phyloP scores from a whole-genome alignment of 1,140 invertebrate species.

The Drosophila mojavensis region DNA sequence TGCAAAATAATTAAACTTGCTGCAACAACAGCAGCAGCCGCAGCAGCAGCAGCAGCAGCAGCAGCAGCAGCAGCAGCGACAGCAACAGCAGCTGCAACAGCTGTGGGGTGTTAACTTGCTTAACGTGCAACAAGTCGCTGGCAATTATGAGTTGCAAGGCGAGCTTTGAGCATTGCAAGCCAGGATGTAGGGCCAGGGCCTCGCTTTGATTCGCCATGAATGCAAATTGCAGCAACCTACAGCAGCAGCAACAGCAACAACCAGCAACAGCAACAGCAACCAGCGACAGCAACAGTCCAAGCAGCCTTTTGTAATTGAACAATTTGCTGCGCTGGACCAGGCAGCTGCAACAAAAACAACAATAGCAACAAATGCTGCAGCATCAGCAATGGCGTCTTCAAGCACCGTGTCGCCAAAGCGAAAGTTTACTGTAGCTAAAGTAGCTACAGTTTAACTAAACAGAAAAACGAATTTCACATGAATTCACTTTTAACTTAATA shows the following conservation, averaged over 20 bases:
- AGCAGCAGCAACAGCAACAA: constrained; percentile 17
- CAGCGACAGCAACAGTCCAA: constrained; percentile 18
- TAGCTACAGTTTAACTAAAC: too few relatives aligned
- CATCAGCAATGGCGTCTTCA: constrained; percentile 58
- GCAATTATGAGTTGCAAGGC: constrained; percentile 66
- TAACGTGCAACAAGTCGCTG: constrained; percentile 74
- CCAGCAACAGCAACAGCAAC: constrained; percentile 27
- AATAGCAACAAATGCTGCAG: background rate
- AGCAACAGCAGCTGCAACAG: constrained; percentile 29
- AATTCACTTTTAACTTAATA: too few relatives aligned
- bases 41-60: constrained; percentile 13
- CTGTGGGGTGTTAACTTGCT: constrained; percentile 80
- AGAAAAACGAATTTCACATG: too few relatives aligned
- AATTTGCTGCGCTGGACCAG: constrained; percentile 67
- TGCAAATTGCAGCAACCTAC: constrained; percentile 61
- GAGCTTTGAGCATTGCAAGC: constrained; percentile 14
- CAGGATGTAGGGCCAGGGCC: constrained; percentile 48
- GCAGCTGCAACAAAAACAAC: constrained; percentile 32
- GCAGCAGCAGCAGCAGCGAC: constrained; percentile 18
- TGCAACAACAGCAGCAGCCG: background rate
- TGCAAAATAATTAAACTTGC: constrained; percentile 71
- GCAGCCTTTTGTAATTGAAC: constrained; percentile 72
- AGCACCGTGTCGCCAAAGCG: constrained; percentile 7
- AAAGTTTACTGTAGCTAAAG: too few relatives aligned
- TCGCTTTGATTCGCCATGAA: constrained; percentile 70